phyloP scores from a whole-genome alignment of 2,113 vertebrate species.

The Motacilla tschutschensis region DNA sequence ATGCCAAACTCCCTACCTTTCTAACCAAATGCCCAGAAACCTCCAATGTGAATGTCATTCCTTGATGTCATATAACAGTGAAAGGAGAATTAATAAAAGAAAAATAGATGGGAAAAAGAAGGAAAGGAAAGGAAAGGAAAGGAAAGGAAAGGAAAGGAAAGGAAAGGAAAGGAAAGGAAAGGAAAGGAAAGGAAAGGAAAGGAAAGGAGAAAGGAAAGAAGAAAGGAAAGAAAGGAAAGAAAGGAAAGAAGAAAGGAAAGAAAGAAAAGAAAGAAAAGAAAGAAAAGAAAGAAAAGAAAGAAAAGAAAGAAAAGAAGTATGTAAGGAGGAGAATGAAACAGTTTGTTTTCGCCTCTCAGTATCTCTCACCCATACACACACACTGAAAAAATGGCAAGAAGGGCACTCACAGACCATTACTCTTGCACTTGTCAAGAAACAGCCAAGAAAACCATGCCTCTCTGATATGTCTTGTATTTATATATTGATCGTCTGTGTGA shows the following conservation, averaged over 20 bases:
- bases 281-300: background rate
- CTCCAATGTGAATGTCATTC: background rate
- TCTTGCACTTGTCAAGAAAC: background rate
- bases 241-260: too few relatives aligned
- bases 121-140: background rate
- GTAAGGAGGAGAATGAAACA: background rate
- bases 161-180: background rate
- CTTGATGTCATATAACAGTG: background rate
- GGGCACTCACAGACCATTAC: background rate
- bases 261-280: too few relatives aligned
- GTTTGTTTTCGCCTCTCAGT: background rate
- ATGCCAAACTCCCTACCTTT: background rate
- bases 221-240: too few relatives aligned
- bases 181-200: background rate
- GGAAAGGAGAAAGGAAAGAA: background rate
- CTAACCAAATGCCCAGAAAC: background rate
- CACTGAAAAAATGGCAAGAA: background rate
- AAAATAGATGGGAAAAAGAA: background rate
- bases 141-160: background rate
- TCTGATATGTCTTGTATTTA: background rate
- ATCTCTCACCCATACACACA: background rate
- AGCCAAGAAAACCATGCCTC: background rate
- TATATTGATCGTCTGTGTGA: accelerated
- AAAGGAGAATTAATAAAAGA: background rate
- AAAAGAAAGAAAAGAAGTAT: background rate